Percentiles rank a stretch among this genome's conserved stretches.
Evolutionary conservation across 1,140 invertebrate species (phyloP).

Genomic region (Heterodera carotae): DNA sequence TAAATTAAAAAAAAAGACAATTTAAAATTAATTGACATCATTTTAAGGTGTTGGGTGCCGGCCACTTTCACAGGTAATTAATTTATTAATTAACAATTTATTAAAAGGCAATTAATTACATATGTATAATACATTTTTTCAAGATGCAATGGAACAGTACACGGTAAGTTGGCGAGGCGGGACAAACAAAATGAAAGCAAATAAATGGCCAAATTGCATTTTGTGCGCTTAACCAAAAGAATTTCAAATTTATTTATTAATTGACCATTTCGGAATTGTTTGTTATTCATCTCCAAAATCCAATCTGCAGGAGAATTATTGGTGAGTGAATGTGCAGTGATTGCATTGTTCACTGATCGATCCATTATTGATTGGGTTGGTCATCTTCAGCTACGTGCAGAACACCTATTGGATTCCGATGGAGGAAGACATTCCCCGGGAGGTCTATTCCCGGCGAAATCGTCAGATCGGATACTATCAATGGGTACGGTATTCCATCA

Average conservation of each 20-base stretch:
- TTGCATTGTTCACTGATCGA: too few relatives aligned
- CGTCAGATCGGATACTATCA: constrained; percentile 68
- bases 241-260: too few relatives aligned
- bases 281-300: not conserved
- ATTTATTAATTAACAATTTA: not conserved
- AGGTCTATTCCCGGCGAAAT: constrained; percentile 63
- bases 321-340: not conserved
- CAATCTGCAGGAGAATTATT: constrained; percentile 35
- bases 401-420: constrained; percentile 66
- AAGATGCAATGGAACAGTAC: constrained; percentile 66
- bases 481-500: constrained; percentile 64
- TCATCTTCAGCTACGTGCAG: constrained; percentile 55
- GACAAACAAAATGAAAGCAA: not conserved
- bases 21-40: not conserved
- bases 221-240: too few relatives aligned
- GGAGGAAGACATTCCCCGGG: constrained; percentile 63
- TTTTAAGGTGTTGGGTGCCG: constrained; percentile 61
- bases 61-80: constrained; percentile 61
- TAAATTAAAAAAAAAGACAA: not conserved
- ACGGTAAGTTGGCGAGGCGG: constrained; percentile 51
- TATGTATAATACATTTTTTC: too few relatives aligned
- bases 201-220: too few relatives aligned
- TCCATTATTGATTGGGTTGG: not conserved
- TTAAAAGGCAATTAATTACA: not conserved
- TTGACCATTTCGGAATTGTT: not conserved